These are phyloP conservation scores for Corythaixoides concolor DNA, from an alignment of 2,113 vertebrate genomes.

Conservation along the genomic window DNA sequence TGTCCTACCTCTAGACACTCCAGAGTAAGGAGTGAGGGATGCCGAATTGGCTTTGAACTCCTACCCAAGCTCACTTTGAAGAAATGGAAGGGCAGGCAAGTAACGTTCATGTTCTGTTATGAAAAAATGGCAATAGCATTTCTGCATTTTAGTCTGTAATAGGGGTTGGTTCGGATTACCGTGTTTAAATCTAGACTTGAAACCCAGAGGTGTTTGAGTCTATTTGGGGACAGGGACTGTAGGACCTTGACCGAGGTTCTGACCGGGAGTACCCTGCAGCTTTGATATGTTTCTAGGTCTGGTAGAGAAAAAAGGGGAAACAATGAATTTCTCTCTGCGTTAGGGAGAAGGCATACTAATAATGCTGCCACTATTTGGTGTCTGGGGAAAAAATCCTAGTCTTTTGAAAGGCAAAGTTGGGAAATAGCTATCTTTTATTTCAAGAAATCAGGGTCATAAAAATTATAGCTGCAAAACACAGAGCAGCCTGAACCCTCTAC, in stretches of 20 bases:
- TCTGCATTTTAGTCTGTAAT: background rate
- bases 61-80: background rate
- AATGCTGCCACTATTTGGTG: background rate
- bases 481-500: background rate
- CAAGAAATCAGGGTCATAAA: background rate
- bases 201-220: background rate
- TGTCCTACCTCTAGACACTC: background rate
- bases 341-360: background rate
- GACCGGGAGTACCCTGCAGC: background rate
- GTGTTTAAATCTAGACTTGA: background rate
- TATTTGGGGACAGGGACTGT: background rate
- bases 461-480: background rate
- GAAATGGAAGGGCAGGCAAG: constrained; percentile 63
- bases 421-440: background rate
- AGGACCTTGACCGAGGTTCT: background rate
- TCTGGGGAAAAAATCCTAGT: background rate
- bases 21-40: background rate
- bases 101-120: constrained; percentile 13
- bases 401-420: background rate
- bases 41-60: background rate
- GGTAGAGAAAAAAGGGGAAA: background rate
- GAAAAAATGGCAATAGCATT: background rate
- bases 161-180: background rate
- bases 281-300: background rate
- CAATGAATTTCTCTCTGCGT: background rate